Percentiles rank a stretch among this genome's conserved stretches.
Conservation (phyloP, 2,113 vertebrate genomes). For the Ginglymostoma cirratum region DNA sequence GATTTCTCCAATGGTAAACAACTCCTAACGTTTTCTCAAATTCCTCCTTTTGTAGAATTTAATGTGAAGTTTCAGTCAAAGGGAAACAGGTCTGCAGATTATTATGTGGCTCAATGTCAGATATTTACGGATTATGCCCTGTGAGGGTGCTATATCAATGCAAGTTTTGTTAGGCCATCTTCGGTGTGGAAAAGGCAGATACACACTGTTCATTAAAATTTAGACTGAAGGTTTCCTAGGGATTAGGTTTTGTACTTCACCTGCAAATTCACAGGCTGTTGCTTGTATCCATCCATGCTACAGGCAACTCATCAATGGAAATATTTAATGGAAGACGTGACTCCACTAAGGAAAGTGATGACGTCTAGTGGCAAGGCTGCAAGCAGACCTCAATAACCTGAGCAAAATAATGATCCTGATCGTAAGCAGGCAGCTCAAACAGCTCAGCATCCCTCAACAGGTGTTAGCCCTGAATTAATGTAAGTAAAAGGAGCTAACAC, state of each 20-base stretch:
- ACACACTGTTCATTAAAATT: no score
- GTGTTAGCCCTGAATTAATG: no score
- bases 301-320: no score
- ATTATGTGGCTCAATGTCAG: neutral
- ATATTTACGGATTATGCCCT: neutral
- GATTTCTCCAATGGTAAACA: neutral
- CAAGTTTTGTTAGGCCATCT: no score
- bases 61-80: neutral
- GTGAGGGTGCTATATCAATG: neutral
- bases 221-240: no score
- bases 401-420: neutral
- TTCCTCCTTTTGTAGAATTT: neutral
- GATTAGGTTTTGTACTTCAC: neutral
- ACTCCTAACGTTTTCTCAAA: neutral
- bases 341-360: neutral
- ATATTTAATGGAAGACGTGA: no score
- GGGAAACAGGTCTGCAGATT: neutral
- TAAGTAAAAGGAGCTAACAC: no score
- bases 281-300: no score
- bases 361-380: neutral
- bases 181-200: no score
- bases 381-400: neutral
- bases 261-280: neutral
- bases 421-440: neutral
- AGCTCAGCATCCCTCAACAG: neutral